Evolutionary conservation across 2,888 invertebrate genomes (phyloP), one percentile per base, ranked within the genome.

Genomic region (Cephus pulcher): DNA sequence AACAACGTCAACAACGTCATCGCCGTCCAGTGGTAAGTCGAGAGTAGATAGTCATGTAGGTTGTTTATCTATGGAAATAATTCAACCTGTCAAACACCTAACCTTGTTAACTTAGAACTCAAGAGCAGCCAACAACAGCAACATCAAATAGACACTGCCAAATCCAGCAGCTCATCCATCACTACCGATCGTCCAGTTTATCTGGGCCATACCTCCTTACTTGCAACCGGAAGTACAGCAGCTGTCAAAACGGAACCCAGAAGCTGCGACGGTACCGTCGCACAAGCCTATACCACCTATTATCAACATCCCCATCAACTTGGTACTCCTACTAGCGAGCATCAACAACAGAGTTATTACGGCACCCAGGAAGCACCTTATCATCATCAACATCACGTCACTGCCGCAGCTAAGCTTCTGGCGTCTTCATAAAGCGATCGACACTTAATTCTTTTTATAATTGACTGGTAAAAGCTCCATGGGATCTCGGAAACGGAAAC

Each of bases 381-480:
- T 92, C 95, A 96, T 89, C 96, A 96, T 92, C 96, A 96, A 90
- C 96, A 96, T 89, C 96, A 96, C 92, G 96, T 96, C 82, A 96
- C 96, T 70, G 96, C 96, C 81, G 96, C 96, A 80, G 96, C 96
- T 78, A 96, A 96, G 90, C 93, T 96, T 82, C 96, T 97, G 95
- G 96, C 96, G 15, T 96, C 96, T 78, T 96, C 96, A 91, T 96
- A 95, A 83, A 33, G 30, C 23, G 30, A 70, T 70, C 4, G 37
- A 40, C 15, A 40, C 40, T 15, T 40, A 1, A 40, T 23, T 40
- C 2, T 23, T 40, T 15, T 40, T 40, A 40, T 40, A 40, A 40
- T 40, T 40, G 23, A 40, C 40, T 40, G 40, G 40, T 23, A 40
- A 40, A 40, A 40, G 40, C 15, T 40, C 40, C 15, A 15, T 23